Conservation (phyloP, 2,797 vertebrate genomes). For the Acanthurus leucopareius region DNA sequence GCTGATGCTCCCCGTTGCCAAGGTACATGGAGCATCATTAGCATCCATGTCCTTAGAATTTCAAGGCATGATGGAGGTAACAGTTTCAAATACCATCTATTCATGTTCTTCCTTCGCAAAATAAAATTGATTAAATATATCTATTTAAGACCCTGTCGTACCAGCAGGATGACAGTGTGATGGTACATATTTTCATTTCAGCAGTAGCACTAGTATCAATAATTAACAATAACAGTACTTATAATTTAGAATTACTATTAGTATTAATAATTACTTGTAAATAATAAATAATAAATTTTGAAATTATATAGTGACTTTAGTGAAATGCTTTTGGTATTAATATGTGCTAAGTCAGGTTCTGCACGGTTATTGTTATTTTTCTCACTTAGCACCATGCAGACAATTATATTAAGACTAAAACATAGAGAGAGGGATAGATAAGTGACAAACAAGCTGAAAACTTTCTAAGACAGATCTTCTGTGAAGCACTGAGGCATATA, state of each 20-base stretch:
- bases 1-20: slow-evolving; percentile 32
- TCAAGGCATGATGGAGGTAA: neutral
- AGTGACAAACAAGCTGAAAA: slow-evolving; percentile 20
- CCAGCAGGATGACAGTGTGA: neutral
- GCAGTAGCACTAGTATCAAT: neutral
- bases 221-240: neutral
- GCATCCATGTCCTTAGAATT: slow-evolving; percentile 12
- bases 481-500: slow-evolving; percentile 32
- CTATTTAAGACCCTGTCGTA: neutral
- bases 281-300: neutral
- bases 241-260: neutral
- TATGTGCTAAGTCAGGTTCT: too few species aligned
- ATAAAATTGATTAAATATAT: neutral
- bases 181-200: neutral
- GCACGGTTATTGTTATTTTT: slow-evolving; percentile 10
- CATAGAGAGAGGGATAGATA: slow-evolving; percentile 29
- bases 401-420: slow-evolving; percentile 35
- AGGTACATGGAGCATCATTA: slow-evolving; percentile 30
- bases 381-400: slow-evolving; percentile 15
- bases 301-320: neutral
- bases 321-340: too few species aligned
- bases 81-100: neutral
- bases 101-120: neutral
- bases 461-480: slow-evolving; percentile 30
- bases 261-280: neutral